These are phyloP conservation scores for Sebastes iracundus DNA, from an alignment of 2,797 vertebrate species.

Conservation along the genomic window DNA sequence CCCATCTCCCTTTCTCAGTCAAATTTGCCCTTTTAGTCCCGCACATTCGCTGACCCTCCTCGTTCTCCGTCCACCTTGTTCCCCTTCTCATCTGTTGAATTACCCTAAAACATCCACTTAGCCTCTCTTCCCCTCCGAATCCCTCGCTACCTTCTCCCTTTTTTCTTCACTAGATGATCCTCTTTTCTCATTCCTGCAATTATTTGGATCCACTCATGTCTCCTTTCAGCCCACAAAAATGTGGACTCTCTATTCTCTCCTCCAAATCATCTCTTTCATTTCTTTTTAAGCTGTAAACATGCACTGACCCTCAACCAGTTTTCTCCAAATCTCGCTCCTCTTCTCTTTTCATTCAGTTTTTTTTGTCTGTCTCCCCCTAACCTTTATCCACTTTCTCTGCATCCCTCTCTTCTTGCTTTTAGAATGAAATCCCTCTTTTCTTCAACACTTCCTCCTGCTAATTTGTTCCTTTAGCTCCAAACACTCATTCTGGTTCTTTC, in stretches of 20 bases:
- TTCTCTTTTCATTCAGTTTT: background rate
- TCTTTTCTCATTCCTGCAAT: constrained; percentile 49
- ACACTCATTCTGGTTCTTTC: constrained; percentile 17
- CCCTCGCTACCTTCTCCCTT: constrained; percentile 18
- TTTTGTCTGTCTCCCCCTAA: background rate
- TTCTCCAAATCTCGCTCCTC: background rate
- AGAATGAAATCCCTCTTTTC: constrained; percentile 21
- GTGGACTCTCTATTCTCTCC: background rate
- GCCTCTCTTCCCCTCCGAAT: constrained; percentile 27
- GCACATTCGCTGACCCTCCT: constrained; percentile 13
- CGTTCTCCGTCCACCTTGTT: constrained; percentile 11
- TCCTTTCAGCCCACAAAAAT: constrained; percentile 24
- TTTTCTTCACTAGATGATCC: constrained; percentile 25
- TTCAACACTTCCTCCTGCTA: constrained; percentile 2
- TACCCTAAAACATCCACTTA: constrained; percentile 57
- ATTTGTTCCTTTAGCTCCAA: constrained; percentile 31
- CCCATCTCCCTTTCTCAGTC: constrained; percentile 35
- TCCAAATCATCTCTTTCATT: background rate
- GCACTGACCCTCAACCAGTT: background rate
- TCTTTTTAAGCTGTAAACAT: constrained; percentile 1
- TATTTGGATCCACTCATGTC: constrained; percentile 30
- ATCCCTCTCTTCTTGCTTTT: constrained; percentile 8
- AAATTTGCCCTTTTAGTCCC: constrained; percentile 30
- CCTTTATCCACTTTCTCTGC: background rate
- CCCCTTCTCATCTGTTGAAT: constrained; percentile 41